Conservation (phyloP, 2,113 vertebrate species). For the Bubo bubo region DNA sequence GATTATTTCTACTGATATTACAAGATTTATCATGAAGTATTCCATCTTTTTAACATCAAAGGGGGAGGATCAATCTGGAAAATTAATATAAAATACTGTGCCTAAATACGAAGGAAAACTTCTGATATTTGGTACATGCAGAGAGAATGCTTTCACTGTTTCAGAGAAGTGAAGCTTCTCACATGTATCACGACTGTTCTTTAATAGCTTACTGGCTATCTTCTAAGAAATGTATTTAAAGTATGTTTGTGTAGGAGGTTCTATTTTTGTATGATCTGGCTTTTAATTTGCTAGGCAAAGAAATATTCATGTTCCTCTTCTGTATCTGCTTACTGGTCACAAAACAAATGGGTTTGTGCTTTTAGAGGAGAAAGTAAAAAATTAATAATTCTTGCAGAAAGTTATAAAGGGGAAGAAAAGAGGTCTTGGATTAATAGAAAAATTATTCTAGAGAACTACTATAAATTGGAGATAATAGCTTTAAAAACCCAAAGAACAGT, state of each 20-base stretch:
- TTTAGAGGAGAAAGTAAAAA: neutral
- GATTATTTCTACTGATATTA: neutral
- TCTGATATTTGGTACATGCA: neutral
- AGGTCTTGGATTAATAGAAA: neutral
- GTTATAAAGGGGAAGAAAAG: neutral
- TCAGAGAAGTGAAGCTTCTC: neutral
- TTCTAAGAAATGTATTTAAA: constrained; percentile 31
- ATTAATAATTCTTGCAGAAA: neutral
- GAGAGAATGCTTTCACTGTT: neutral
- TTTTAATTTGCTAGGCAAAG: neutral
- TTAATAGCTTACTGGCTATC: neutral
- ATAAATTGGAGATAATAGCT: neutral
- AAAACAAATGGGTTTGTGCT: neutral
- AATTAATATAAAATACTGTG: neutral
- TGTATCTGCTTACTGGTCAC: neutral
- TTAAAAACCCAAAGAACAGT: neutral
- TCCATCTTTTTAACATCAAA: neutral
- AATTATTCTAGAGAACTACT: neutral
- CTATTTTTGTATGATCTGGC: neutral
- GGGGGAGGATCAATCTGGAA: neutral
- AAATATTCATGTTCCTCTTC: neutral
- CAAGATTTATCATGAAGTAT: neutral
- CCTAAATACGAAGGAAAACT: neutral
- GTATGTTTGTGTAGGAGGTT: constrained; percentile 35
- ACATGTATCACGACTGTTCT: neutral